phyloP scores from a whole-genome alignment of 2,888 invertebrate genomes.

The Brachyptera risi region DNA sequence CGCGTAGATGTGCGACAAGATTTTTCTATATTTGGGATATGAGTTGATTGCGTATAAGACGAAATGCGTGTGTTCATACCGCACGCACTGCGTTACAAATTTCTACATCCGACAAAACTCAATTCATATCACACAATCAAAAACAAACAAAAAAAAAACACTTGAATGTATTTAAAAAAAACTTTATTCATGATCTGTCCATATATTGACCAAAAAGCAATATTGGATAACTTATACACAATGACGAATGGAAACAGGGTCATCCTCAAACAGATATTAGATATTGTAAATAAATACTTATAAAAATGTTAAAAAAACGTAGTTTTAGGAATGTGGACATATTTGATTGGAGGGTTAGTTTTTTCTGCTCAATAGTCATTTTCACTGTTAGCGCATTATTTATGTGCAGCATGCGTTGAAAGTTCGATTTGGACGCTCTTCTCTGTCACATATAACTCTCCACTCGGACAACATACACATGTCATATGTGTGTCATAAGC shows the following conservation, averaged over 20 bases:
- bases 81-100: neutral
- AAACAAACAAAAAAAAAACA: neutral
- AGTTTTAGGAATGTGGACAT: neutral
- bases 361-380: neutral
- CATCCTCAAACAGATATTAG: slow-evolving; percentile 11
- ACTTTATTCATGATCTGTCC: neutral
- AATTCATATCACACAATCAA: neutral
- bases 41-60: too few species aligned
- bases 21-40: too few species aligned
- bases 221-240: neutral
- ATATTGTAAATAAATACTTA: neutral
- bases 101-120: neutral
- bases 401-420: neutral
- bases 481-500: too few species aligned
- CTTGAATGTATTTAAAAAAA: neutral
- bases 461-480: too few species aligned
- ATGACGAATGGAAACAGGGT: slow-evolving; percentile 16
- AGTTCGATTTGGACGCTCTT: neutral
- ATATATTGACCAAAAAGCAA: slow-evolving; percentile 13
- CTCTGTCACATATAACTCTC: too few species aligned
- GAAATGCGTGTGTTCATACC: neutral
- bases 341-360: neutral
- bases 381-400: neutral
- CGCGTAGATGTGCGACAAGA: too few species aligned
- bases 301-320: neutral